Base-by-base conservation (phyloP, 35 echinoderm and acorn worm genomes). In the Apostichopus californicus region DNA sequence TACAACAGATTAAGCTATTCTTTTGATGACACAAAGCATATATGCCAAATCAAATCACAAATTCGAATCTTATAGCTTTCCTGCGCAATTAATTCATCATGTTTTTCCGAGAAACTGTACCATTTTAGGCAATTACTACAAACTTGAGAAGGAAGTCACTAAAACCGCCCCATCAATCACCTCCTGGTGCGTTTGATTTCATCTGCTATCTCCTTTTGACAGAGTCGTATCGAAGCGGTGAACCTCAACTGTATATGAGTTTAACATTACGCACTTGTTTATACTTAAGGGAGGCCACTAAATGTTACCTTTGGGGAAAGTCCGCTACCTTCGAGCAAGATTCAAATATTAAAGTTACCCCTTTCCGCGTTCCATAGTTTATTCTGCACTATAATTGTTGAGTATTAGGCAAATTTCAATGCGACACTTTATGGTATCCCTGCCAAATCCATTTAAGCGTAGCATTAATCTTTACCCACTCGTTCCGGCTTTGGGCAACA, bases 361-460 rank as follows among this genome's bases (percentile, higher is more conserved):
- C 17, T 73, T 73, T 73, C 71, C 13, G 20, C 71, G 71, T 73
- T 73, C 71, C 71, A n/a, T n/a, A 22, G 15, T 73, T 17, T 73
- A 22, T 73, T 14, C 71, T 73, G 15, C 15, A 73, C 71, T 17
- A 73, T 22, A n/a, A 73, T 73, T 73, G 71, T 73, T 6, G 14
- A 73, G 71, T 18, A 73, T 73, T 73, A 73, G 71, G 71, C 71
- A 73, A 73, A 73, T 73, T 73, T 73, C 71, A 6, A 73, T 73
- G 71, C 11, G 71, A 73, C 71, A 73, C 71, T 73, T 73, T 22
- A 73, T 18, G 6, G 71, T 73, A 73, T 73, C 71, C 71, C 13
- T 73, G 71, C 11, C 71, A 22, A 73, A 73, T 73, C 71, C 71
- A 73, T 73, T 73, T 73, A 73, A 73, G 71, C 71, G 17, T 73